Base-by-base conservation (phyloP, 1,140 invertebrate genomes). In the Lepidurus packardi region DNA sequence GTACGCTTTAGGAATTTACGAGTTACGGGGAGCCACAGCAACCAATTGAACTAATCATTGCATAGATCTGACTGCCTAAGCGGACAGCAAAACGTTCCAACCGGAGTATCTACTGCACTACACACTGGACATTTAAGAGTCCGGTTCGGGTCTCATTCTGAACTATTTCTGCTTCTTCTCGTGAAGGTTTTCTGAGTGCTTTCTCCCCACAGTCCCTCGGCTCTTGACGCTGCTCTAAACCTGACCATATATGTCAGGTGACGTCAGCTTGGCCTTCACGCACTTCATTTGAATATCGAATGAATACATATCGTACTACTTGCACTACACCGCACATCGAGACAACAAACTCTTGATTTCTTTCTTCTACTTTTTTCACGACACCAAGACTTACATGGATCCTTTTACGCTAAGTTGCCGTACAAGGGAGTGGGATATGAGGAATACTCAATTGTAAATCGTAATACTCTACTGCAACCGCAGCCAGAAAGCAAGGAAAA, bases 101-200 rank as follows among this genome's bases (percentile, higher is more conserved):
- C 21, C 34, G 34, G 53, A 65, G 16, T 7, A 21, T 65, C 53
- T 65, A 65, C 21, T 65, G 16, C 53, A 65, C 53, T 65, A 65
- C 53, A 21, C 53, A 65, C 21, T 65, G 53, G 53, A 65, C 53
- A 65, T 65, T 9, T 65, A 16, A 21, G 16, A 65, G 21, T 65
- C 53, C 53, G 53, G 53, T 65, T 65, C 53, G 53, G 53, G 16
- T 65, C 53, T 65, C 53, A 65, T 65, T 65, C 53, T 65, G 21
- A 65, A 65, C 53, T 65, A 65, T 65, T 65, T 65, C 53, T 65
- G 53, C 53, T 65, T n/a, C 53, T 65, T 65, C 53, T 13, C 16
- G 53, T 65, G 53, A 65, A 65, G 53, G 53, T 65, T 65, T 34
- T 65, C 53, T 65, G 53, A 65, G 53, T 65, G 53, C 53, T 65